Evolutionary conservation across 2,113 vertebrate genomes (phyloP).

Genomic region (Lepus europaeus): DNA sequence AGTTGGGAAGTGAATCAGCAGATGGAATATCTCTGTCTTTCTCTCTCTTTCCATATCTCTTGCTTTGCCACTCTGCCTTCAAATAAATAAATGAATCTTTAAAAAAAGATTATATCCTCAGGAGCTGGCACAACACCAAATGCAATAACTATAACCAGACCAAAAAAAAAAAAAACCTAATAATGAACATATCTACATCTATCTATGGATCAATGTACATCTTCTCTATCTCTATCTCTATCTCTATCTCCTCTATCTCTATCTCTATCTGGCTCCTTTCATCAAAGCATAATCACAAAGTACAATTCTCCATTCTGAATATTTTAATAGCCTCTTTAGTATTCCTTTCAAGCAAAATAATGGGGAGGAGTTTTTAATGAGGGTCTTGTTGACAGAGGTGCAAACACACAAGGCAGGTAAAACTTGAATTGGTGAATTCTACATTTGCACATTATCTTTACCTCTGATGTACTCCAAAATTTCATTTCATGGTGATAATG

Average conservation of each 20-base stretch:
- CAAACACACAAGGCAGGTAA: conserved; percentile 71
- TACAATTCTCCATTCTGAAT: conserved; percentile 47
- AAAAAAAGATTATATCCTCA: neutral
- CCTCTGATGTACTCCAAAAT: conserved; percentile 80
- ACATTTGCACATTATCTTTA: conserved; percentile 83
- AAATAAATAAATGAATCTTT: too few relatives aligned
- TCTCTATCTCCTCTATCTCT: too few relatives aligned
- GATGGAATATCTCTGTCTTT: too few relatives aligned
- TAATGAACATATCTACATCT: too few relatives aligned
- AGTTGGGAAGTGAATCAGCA: too few relatives aligned
- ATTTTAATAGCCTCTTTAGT: conserved; percentile 66
- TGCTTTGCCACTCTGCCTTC: too few relatives aligned
- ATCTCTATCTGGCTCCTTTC: neutral
- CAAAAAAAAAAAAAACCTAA: neutral
- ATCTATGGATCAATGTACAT: too few relatives aligned
- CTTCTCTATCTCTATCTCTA: too few relatives aligned
- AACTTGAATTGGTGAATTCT: conserved; percentile 77
- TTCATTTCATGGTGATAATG: conserved; percentile 86
- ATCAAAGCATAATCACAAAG: conserved; percentile 53
- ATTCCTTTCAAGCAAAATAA: conserved; percentile 71
- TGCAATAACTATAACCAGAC: neutral
- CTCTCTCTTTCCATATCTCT: too few relatives aligned
- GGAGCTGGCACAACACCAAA: neutral
- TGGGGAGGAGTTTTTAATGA: conserved; percentile 76
- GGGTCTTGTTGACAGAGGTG: conserved; percentile 79